Base-by-base conservation (phyloP, 2,113 vertebrate genomes). In the Nothobranchius furzeri region DNA sequence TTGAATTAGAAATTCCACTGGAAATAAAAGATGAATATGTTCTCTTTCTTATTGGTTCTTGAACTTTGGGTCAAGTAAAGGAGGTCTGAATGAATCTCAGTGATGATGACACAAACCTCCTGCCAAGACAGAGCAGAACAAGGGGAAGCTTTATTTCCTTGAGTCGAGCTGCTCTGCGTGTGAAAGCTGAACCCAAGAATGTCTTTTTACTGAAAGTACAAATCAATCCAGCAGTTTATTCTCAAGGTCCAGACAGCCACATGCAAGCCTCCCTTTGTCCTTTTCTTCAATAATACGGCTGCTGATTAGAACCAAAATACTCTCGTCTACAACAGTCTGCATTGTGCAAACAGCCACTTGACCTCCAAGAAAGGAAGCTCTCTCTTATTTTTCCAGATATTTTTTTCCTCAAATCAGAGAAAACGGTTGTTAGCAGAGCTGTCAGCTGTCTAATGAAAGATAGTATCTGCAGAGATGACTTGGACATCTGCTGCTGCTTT, bases 401-500 rank as follows among this genome's bases (percentile, higher is more conserved):
- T 73, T 73, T 14, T 14, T 61, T 40, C 57, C 40, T 68, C 67
- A 68, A 72, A 64, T 75, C 79, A 54, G 53, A 12, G 77, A 36
- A 7, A 65, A 68, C 15, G 13, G 42, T 54, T 51, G 42, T 5
- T 55, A 73, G 73, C 30, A 2, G 60, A 56, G 69, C 52, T 60
- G 64, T 67, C 60, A 64, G 60, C 73, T 12, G 55, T 65, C 79
- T 58, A 50, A 78, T 76, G 75, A 81, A 80, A 79, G 79, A 68
- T 82, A 67, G 72, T 60, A 45, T 78, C 76, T 83, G 77, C 70
- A 73, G 79, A 78, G 43, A 76, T 75, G 69, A 66, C 45, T 75
- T 24, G 56, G 73, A 88, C 86, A 90, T 88, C 89, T 85, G 86
- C 73, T 49, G 58, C 69, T 6, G 78, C 75, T 83, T 65, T 87